Base-by-base conservation (phyloP, 2,797 vertebrate genomes). In the Harpagifer antarcticus region DNA sequence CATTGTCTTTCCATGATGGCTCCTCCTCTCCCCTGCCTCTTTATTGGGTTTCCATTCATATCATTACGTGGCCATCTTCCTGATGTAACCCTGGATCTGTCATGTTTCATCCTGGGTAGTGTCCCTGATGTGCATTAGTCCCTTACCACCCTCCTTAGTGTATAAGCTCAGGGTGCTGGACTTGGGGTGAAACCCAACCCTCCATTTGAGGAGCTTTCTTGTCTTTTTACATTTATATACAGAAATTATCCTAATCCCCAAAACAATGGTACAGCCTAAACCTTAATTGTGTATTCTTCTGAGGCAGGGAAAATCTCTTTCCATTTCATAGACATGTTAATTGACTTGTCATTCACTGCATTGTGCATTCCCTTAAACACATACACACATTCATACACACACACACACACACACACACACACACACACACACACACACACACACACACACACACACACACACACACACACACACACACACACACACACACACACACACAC, bases 291-390 rank as follows among this genome's bases (percentile, higher is more conserved):
- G 71, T 44, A 81, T 84, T 86, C 77, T 83, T 71, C 85, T 82
- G 75, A 83, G 55, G 58, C 57, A 78, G 43, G 69, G 67, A 66
- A 52, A 54, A 63, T 83, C 74, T 3, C 55, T 65, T 72, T 80
- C 63, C 56, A 57, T 82, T 79, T 73, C 52, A 82, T 55, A 57
- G 53, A 81, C 59, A 72, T 79, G 81, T 50, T 89, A 78, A 90
- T 64, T 72, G 37, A 65, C 68, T 58, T 85, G 79, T 81, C 84
- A 75, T 68, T 76, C 74, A 72, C 33, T 50, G n/a, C 61, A 33
- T 33, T 33, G 1, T 50, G n/a, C 61, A 33, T 33, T 33, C 6
- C 5, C 33, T 37, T 37, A 45, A 42, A 42, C n/a, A 3, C 16
- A 10, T 49, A 31, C 72, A 56, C 15, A 40, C 60, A 67, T 40